Base-by-base conservation (phyloP, 2,113 vertebrate genomes). In the Lophotis ruficrista region DNA sequence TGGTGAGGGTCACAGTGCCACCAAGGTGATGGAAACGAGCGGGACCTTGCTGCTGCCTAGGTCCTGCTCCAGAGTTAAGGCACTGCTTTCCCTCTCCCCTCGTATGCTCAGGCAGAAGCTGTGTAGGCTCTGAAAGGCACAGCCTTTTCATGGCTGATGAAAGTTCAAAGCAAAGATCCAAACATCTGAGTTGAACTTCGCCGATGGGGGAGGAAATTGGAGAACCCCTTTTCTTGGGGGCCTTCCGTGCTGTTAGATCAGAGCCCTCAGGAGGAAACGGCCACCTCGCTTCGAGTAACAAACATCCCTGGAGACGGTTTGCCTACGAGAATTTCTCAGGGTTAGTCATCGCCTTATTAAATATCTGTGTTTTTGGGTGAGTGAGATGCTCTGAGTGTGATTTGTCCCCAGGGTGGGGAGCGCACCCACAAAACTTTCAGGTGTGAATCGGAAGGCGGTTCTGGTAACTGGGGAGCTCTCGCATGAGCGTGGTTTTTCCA, bases 391-490 rank as follows among this genome's bases (percentile, higher is more conserved):
- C 4, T 76, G 76, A 60, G 61, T 31, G 47, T 79, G 82, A 53
- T 51, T 83, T 45, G 62, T 75, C 80, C 86, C 93, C 81, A 28
- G 22, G 77, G 80, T 85, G 89, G 87, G 71, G 86, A 82, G 22
- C 15, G 66, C 91, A 72, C 54, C 93, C 92, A 30, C 94, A 28
- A 18, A 33, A 41, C 71, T 87, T 60, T 76, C 87, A 86, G 82
- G 60, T 79, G 84, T 62, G 81, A 95, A 9, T 51, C 69, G 12
- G 62, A 35, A 71, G 38, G 33, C 54, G 4, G 3, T 76, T 61
- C 54, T 83, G 68, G 60, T 79, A 81, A 47, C 64, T 37, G 93
- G 66, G 51, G 62, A 71, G 15, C 89, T 89, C 66, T 37, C 0
- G 3, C 31, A 10, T 76, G 19, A 83, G 1, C 14, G 0, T 18